These are phyloP conservation scores for Leptogaster cylindrica DNA, from an alignment of 2,888 invertebrate species.

Conservation along the genomic window DNA sequence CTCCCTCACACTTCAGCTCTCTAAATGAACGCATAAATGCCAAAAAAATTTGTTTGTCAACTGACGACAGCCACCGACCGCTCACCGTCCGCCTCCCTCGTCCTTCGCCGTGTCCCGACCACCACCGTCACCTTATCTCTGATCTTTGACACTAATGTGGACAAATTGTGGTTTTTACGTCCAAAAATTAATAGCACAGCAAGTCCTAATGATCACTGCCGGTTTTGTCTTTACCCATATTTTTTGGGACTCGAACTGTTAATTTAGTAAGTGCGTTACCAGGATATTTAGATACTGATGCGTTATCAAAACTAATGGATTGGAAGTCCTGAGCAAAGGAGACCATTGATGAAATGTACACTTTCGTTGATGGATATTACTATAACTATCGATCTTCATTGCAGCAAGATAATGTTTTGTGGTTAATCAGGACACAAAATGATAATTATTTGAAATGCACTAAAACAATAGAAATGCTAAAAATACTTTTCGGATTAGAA, in stretches of 20 bases:
- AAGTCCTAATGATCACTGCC: conserved; percentile 39
- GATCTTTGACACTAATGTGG: conserved; percentile 54
- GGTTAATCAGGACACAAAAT: too few relatives aligned
- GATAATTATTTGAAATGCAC: too few relatives aligned
- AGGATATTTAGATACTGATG: conserved; percentile 41
- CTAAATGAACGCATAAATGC: conserved; percentile 3
- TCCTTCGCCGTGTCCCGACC: conserved; percentile 1
- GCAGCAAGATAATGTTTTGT: too few relatives aligned
- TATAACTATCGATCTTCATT: too few relatives aligned
- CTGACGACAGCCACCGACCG: background rate
- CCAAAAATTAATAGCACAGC: conserved; percentile 44
- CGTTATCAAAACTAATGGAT: conserved; percentile 47
- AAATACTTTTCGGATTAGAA: too few relatives aligned
- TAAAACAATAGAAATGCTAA: too few relatives aligned
- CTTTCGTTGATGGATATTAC: conserved; percentile 15
- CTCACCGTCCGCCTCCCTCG: background rate
- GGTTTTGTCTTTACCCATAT: conserved; percentile 27
- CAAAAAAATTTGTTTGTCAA: conserved; percentile 1
- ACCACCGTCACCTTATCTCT: conserved; percentile 49
- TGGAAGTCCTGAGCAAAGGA: conserved; percentile 39
- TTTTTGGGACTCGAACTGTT: conserved; percentile 38
- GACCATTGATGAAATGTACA: conserved; percentile 35
- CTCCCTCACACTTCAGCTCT: background rate
- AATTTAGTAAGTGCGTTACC: conserved; percentile 48
- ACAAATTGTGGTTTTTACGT: conserved; percentile 54